Base-by-base conservation (phyloP, 2,113 vertebrate genomes). In the Calyptommatus sinebrachiatus region DNA sequence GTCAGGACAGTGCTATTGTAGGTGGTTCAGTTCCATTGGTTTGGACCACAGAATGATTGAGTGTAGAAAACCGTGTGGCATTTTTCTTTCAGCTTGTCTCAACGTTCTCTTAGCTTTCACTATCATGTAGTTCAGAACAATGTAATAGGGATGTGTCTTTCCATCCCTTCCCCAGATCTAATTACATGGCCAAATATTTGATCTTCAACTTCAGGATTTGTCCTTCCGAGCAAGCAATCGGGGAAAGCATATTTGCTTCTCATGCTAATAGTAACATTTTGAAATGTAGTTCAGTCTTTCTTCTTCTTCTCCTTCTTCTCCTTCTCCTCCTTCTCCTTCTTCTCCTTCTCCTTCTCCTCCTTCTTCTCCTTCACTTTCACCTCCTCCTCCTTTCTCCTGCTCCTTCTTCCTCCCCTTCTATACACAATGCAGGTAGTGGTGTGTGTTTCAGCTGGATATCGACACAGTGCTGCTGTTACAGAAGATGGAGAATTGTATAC, bases 401-500 rank as follows among this genome's bases (percentile, higher is more conserved):
- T n/a, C 48, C 35, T 5, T 41, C 48, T 79, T 53, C 67, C 76
- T 9, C 20, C 67, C 41, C 77, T 53, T 74, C 81, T 87, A 35
- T 21, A 0, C 89, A 9, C 73, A 2, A 14, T 60, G 2, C 53
- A 97, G 96, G 96, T 96, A 5, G 96, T 96, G 78, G 95, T 97
- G 1, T 97, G 96, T 83, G 96, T 97, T 4, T 97, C 96, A 0
- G 96, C 96, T 77, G 96, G 96, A 62, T 97, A 97, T 79, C 94
- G 96, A 77, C 96, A 97, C 20, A 97, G 96, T 5, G 95, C 96
- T 72, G 95, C 96, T 80, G 96, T 97, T 63, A 96, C 95, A 29
- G 96, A 97, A 84, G 96, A 97, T 88, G 96, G 96, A 71, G 96
- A 97, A 89, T 90, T 97, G 1, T 97, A 96, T 35, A 96, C 95